Conservation (phyloP, 2,113 vertebrate species). For the Pituophis catenifer region DNA sequence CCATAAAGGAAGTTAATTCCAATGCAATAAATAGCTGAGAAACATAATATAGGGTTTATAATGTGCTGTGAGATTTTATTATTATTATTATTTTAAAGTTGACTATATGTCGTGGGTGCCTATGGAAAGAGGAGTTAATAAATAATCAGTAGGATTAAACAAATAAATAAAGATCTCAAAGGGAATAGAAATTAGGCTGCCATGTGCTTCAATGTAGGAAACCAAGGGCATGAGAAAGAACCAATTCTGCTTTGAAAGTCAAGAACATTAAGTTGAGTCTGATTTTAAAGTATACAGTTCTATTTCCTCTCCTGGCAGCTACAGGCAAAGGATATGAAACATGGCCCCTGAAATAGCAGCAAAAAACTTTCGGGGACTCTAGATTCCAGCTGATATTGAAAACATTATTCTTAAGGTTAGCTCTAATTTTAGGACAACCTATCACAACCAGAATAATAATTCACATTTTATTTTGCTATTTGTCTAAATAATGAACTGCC, state of each 20-base stretch:
- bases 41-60: neutral
- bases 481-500: neutral
- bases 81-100: neutral
- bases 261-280: neutral
- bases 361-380: neutral
- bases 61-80: neutral
- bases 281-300: fast-evolving
- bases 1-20: neutral
- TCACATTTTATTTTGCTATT: neutral
- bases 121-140: neutral
- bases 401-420: neutral
- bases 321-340: neutral
- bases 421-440: neutral
- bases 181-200: neutral
- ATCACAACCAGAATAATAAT: neutral
- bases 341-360: neutral
- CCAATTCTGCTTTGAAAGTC: neutral
- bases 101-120: neutral
- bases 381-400: neutral
- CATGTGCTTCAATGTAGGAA: neutral
- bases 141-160: neutral
- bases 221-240: neutral
- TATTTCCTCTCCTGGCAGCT: neutral
- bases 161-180: neutral
- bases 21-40: neutral